Base-by-base conservation (phyloP, 30 jellyfish, hydroid and myxozoan species). In the Aurelia aurita region DNA sequence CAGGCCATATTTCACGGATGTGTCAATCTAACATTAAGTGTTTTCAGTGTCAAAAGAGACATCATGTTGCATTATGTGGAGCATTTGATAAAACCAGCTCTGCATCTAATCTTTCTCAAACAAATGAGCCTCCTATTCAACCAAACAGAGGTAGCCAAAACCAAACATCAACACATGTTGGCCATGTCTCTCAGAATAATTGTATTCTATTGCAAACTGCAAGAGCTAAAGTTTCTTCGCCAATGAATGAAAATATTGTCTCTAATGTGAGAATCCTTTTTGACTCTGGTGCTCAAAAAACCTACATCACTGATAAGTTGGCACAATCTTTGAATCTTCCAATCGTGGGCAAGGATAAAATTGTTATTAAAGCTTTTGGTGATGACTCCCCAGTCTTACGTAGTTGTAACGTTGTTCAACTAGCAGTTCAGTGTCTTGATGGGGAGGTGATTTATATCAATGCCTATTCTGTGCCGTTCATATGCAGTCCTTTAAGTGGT, bases 401-500 rank as follows among this genome's bases (percentile, higher is more conserved):
- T 5, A 26, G 58, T 6, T 62, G 71, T 69, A 57, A 78, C 45
- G 45, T 61, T 53, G 89, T 44, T 27, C 79, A 78, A 20, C 16
- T 61, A 23, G 58, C 54, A 20, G 23, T 78, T 14, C 12, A 6
- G 72, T 78, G 80, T 22, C 32, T 18, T 11, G 80, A 62, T 62
- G 43, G 80, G 22, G 46, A 22, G 31, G 60, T 59, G 58, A 22
- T 61, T 13, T 5, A 15, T 28, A 63, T 78, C 10, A 58, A 81
- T 5, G 91, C 77, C 62, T 28, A 47, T 69, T 74, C 45, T 9
- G 78, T 68, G 32, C 85, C 85, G 3, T 49, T 28, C 25, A 81
- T 65, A 45, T 81, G 91, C 84, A 54, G 74, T 21, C 91, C 85
- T 7, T 14, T 81, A 12, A 81, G 77, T 69, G 22, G 57, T 53